Percentiles rank a stretch among this genome's conserved stretches.
Conservation (phyloP, 2,888 invertebrate genomes). For the Asteroscopus sphinx region DNA sequence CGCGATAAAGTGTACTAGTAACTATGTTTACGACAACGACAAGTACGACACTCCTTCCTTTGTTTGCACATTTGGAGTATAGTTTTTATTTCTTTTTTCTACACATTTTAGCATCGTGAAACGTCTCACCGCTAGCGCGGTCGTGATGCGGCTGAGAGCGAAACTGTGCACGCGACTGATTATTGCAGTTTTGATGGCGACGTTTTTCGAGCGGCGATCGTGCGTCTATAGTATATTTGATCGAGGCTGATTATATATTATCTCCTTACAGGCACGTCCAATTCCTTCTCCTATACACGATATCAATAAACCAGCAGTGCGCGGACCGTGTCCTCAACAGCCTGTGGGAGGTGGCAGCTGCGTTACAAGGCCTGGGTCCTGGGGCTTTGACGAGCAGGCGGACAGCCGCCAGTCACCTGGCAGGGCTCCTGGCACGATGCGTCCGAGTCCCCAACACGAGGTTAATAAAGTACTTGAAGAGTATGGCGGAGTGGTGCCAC, state of each 20-base stretch:
- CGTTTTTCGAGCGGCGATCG: too few species aligned
- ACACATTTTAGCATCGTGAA: too few species aligned
- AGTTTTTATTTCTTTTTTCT: too few species aligned
- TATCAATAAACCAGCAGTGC: slow-evolving; percentile 85
- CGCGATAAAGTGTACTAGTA: too few species aligned
- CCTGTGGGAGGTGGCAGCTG: slow-evolving; percentile 82
- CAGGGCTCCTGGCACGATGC: slow-evolving; percentile 83
- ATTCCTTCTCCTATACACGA: slow-evolving; percentile 84
- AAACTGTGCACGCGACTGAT: too few species aligned
- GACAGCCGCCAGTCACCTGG: slow-evolving; percentile 82
- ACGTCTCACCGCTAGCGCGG: too few species aligned
- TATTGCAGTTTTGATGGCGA: too few species aligned
- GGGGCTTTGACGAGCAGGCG: slow-evolving; percentile 79
- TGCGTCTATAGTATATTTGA: too few species aligned
- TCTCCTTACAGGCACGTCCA: slow-evolving; percentile 79
- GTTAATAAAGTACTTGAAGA: slow-evolving; percentile 87
- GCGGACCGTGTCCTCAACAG: slow-evolving; percentile 78
- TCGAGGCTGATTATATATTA: not conserved
- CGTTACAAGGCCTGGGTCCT: slow-evolving; percentile 76
- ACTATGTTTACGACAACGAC: too few species aligned
- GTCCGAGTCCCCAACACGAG: slow-evolving; percentile 80
- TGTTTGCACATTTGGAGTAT: too few species aligned
- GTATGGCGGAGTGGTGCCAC: slow-evolving; percentile 96
- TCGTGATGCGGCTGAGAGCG: too few species aligned
- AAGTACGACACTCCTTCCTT: too few species aligned